phyloP scores from a whole-genome alignment of 2,113 vertebrate genomes.

The Choloepus hoffmanni region DNA sequence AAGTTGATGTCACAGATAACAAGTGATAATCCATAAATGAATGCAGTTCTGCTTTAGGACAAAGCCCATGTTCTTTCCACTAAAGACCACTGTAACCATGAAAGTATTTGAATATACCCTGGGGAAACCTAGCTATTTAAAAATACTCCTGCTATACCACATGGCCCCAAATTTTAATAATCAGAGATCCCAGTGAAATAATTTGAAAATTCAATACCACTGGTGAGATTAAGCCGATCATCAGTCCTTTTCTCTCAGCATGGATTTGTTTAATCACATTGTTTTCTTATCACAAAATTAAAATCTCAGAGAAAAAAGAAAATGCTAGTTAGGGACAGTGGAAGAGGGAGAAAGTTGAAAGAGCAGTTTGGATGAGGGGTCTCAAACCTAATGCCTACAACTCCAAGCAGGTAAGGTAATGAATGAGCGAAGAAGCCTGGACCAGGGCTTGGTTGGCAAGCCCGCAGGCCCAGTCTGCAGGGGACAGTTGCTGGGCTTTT shows the following conservation, averaged over 20 bases:
- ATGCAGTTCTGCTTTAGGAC: not conserved
- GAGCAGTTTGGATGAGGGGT: not conserved
- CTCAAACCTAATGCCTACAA: not conserved
- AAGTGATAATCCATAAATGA: not conserved
- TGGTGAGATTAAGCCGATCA: not conserved
- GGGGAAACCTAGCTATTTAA: not conserved
- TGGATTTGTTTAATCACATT: conserved; percentile 57
- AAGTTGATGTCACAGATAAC: not conserved
- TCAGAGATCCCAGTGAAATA: not conserved
- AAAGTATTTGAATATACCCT: not conserved
- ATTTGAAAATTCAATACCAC: conserved; percentile 36
- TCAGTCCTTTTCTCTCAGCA: conserved; percentile 4
- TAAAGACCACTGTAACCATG: not conserved
- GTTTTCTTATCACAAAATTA: conserved; percentile 57
- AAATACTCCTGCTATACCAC: not conserved
- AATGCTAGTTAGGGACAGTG: not conserved
- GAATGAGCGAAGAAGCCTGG: not conserved
- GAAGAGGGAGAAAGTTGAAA: not conserved
- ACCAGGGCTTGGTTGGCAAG: not conserved
- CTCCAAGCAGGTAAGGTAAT: not conserved
- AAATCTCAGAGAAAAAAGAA: conserved; percentile 56
- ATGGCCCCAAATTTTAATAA: not conserved
- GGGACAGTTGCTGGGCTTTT: not conserved
- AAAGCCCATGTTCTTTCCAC: not conserved
- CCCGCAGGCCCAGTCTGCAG: not conserved